Evolutionary conservation across 2,888 invertebrate species (phyloP).

Genomic region (Drosophila atripex): DNA sequence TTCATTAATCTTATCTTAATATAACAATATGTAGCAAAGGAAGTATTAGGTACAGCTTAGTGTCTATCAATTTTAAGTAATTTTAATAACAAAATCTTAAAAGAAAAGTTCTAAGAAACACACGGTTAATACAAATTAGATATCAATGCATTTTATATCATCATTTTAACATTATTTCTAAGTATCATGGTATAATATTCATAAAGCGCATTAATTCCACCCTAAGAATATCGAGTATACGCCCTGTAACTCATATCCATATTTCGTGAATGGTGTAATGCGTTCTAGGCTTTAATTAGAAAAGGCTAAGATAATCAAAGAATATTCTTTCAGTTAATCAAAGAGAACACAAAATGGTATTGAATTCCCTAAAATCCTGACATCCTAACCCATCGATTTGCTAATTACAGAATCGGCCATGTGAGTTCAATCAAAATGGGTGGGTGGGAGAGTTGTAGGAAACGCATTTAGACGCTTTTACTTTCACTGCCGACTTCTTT

Average conservation of each 20-base stretch:
- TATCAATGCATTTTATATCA: no score
- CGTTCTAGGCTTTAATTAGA: background rate
- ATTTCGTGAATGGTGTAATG: background rate
- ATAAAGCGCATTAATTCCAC: background rate
- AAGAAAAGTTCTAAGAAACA: no score
- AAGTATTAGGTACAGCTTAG: no score
- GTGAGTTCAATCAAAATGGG: constrained; percentile 25
- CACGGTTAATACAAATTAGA: no score
- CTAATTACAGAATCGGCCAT: constrained; percentile 21
- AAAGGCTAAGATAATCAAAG: background rate
- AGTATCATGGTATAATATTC: background rate
- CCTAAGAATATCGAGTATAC: background rate
- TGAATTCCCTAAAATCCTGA: background rate
- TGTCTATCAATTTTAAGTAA: no score
- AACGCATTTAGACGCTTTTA: constrained; percentile 13
- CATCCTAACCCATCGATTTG: background rate
- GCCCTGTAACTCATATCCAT: background rate
- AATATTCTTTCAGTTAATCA: background rate
- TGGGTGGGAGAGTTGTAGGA: background rate
- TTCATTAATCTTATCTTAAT: no score
- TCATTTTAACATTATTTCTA: no score
- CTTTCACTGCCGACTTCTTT: constrained; percentile 38
- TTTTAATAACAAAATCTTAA: no score
- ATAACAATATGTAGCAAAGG: no score
- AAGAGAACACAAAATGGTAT: background rate